Evolutionary conservation across 2,113 vertebrate genomes (phyloP).

Genomic region (Syngnathus scovelli): DNA sequence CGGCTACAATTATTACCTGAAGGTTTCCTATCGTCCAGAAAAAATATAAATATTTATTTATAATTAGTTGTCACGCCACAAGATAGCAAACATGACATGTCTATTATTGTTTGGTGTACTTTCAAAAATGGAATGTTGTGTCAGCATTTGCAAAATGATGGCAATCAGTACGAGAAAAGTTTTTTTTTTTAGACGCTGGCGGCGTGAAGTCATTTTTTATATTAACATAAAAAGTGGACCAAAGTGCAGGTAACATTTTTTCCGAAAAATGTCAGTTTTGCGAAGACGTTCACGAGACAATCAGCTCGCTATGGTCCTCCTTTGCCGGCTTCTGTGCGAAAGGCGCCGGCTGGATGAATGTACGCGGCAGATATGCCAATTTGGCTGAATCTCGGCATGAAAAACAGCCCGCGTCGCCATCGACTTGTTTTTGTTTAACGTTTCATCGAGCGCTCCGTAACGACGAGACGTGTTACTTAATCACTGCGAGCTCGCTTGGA

Average conservation of each 20-base stretch:
- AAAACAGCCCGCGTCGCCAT: constrained; percentile 1
- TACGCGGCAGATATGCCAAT: background rate
- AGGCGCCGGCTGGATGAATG: background rate
- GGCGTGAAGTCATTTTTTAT: too few species aligned
- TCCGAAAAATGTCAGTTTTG: too few species aligned
- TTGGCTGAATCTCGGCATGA: background rate
- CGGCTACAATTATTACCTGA: constrained; percentile 29
- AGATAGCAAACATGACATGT: constrained; percentile 3
- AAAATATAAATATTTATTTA: background rate
- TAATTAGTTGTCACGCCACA: background rate
- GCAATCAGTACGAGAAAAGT: too few species aligned
- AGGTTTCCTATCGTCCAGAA: constrained; percentile 1
- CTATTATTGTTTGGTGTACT: constrained; percentile 1
- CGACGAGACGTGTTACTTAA: constrained; percentile 11
- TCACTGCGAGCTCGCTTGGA: constrained; percentile 3
- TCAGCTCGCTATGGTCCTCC: background rate
- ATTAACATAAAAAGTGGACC: too few species aligned
- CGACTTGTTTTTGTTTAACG: constrained; percentile 2
- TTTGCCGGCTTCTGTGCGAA: background rate
- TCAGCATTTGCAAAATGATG: too few species aligned
- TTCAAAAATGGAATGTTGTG: background rate
- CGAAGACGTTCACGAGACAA: too few species aligned
- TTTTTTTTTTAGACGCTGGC: too few species aligned
- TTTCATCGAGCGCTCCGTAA: constrained; percentile 1
- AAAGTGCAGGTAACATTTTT: too few species aligned